Base-by-base conservation (phyloP, 2,888 invertebrate species). In the Eilema depressum region DNA sequence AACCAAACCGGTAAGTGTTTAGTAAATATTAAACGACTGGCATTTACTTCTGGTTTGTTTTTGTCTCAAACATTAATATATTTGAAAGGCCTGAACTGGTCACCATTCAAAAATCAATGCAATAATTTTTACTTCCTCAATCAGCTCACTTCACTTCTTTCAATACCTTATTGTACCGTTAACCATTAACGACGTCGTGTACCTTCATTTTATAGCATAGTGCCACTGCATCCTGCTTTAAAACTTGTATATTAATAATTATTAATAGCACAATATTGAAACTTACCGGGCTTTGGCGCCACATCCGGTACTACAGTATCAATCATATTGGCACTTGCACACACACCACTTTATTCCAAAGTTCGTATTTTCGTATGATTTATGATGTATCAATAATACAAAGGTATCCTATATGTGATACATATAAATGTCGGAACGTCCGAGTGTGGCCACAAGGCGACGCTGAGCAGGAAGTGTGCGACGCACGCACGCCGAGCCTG, bases 211-310 rank as follows among this genome's bases (percentile, higher is more conserved):
- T 56, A 11, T 57, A 10, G 59, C 23, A 26, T 30, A 30, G 23
- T 30, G 23, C 3, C n/a, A 64, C n/a, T 3, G 30, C 56, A 65
- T 65, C 56, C 56, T 65, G 56, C 1, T 65, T 56, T 17, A 23
- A 65, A 30, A 56, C 10, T 33, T 10, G 17, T 30, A n/a, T n/a
- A 20, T 1, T 30, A 61, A 30, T 61, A 10, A 30, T 25, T 20
- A 37, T n/a, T 37, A 14, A 20, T n/a, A 23, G 12, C 53, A 17
- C 3, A 37, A 11, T 23, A 56, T 14, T n/a, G 11, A 56, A 4
- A 73, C 86, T 86, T 73, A 89, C 89, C 83, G 12, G 88, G 86
- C 67, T 88, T 89, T 0, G 77, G 79, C 57, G 76, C 85, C 66
- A 75, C 80, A 56, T 87, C 85, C 73, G 77, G 78, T 17, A 73